Base-by-base conservation (phyloP, 2,797 vertebrate species). In the Emydoidea blandingii region DNA sequence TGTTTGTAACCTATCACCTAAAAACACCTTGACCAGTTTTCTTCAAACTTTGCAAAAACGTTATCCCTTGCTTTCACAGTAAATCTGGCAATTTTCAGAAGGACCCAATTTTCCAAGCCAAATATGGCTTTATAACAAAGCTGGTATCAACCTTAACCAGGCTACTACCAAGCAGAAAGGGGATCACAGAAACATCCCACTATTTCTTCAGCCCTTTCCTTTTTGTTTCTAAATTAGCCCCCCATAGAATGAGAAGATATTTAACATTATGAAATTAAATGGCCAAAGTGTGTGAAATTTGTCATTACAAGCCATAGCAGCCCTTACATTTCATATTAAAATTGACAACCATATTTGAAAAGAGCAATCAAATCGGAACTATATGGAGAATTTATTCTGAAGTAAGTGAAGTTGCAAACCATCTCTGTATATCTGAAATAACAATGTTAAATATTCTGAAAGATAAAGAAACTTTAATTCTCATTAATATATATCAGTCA, bases 341-440 rank as follows among this genome's bases (percentile, higher is more conserved):
- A 91, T 90, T 68, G 87, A 82, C 50, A 91, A 34, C 19, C 25
- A 5, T 85, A 57, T 95, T 94, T 89, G 85, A 91, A 96, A 95
- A 10, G 49, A 12, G 25, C 5, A 74, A 83, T 83, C 41, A 86
- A 81, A 6, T 49, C 87, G 29, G 62, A 93, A 44, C 34, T 81
- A 93, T 87, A 96, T 88, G 52, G 76, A 88, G 59, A 96, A 95
- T 52, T 2, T 86, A 1, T 57, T 94, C 91, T 76, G 79, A 93
- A 88, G 76, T 12, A 82, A 53, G 47, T 85, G 47, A 94, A 87
- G 49, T 88, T 91, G 7, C 7, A 65, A 84, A 53, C 4, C 53
- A 1, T 56, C 44, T 82, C 92, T 68, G 59, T 83, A 37, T 2
- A 89, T 93, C 81, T 87, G 54, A 92, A 94, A 96, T 74, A 92